Evolutionary conservation across 2,113 vertebrate genomes (phyloP).

Genomic region (Centropristis striata): DNA sequence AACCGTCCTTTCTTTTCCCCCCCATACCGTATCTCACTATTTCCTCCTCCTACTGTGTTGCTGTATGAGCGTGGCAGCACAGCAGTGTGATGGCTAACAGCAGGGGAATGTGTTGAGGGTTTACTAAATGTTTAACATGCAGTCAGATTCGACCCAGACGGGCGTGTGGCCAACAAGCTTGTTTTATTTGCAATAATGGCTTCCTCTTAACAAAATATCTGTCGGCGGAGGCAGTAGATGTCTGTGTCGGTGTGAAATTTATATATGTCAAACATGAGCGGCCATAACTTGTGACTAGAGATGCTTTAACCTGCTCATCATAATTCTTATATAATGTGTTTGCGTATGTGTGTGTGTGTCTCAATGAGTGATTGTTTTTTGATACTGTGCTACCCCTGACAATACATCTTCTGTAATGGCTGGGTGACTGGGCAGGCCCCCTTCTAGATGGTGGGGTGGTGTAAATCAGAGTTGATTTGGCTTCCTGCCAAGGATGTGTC

Average conservation of each 20-base stretch:
- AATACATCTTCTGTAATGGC: conserved; percentile 75
- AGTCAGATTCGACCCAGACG: conserved; percentile 13
- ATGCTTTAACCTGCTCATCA: conserved; percentile 64
- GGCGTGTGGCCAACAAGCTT: conserved; percentile 40
- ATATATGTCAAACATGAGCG: conserved; percentile 62
- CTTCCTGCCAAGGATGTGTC: conserved; percentile 76
- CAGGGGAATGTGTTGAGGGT: conserved; percentile 47
- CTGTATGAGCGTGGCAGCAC: conserved; percentile 30
- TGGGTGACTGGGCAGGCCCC: conserved; percentile 60
- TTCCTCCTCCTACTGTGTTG: conserved; percentile 23
- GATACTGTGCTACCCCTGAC: conserved; percentile 61
- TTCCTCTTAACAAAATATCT: conserved; percentile 63
- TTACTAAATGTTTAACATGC: conserved; percentile 68
- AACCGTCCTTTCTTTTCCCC: not conserved
- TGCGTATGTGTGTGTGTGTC: not conserved
- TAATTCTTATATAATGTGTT: conserved; percentile 65
- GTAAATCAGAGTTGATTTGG: conserved; percentile 83
- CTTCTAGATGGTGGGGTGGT: conserved; percentile 39
- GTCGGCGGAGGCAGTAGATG: conserved; percentile 25
- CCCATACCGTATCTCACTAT: not conserved
- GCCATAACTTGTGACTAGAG: conserved; percentile 70
- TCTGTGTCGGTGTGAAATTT: conserved; percentile 54
- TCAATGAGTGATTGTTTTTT: conserved; percentile 71
- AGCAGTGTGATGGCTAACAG: conserved; percentile 49
- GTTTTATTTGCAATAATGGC: conserved; percentile 63